These are phyloP conservation scores for Monodelphis domestica DNA, from an alignment of 2,797 vertebrate genomes.

Conservation along the genomic window DNA sequence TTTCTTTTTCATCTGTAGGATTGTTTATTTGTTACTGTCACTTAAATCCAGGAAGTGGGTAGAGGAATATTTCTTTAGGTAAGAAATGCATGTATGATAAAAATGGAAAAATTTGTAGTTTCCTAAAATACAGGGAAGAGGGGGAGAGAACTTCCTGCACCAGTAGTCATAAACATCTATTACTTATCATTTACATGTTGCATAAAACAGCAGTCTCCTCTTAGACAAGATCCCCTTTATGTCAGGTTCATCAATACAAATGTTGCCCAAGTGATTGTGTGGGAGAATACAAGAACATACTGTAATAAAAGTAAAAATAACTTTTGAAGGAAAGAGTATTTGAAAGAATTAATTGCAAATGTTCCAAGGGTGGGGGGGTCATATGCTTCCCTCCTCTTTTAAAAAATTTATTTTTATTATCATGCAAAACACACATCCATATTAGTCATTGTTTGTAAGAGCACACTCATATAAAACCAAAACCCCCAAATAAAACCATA, in stretches of 20 bases:
- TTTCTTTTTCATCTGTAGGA: background rate
- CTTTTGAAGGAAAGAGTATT: slow-evolving; percentile 86
- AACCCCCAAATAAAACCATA: too few relatives aligned
- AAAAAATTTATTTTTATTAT: too few relatives aligned
- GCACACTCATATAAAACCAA: too few relatives aligned
- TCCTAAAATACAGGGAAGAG: slow-evolving; percentile 36
- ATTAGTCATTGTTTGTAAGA: too few relatives aligned
- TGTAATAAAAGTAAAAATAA: slow-evolving; percentile 85
- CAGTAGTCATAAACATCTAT: slow-evolving; percentile 82
- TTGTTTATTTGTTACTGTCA: background rate
- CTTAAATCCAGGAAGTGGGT: background rate
- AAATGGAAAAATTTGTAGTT: slow-evolving; percentile 13
- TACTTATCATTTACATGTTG: slow-evolving; percentile 74
- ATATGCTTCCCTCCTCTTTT: slow-evolving; percentile 82
- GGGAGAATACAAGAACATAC: slow-evolving; percentile 83
- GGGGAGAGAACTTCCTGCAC: slow-evolving; percentile 61
- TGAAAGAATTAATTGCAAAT: slow-evolving; percentile 86
- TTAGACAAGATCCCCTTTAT: slow-evolving; percentile 79
- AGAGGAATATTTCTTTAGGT: background rate
- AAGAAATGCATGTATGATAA: background rate
- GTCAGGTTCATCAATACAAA: slow-evolving; percentile 79
- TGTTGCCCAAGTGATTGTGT: slow-evolving; percentile 80
- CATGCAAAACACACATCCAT: too few relatives aligned
- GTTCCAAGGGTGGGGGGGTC: slow-evolving; percentile 84
- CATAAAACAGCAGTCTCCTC: slow-evolving; percentile 80